Evolutionary conservation across 2,797 vertebrate genomes (phyloP).

Genomic region (Rhinichthys osculus): DNA sequence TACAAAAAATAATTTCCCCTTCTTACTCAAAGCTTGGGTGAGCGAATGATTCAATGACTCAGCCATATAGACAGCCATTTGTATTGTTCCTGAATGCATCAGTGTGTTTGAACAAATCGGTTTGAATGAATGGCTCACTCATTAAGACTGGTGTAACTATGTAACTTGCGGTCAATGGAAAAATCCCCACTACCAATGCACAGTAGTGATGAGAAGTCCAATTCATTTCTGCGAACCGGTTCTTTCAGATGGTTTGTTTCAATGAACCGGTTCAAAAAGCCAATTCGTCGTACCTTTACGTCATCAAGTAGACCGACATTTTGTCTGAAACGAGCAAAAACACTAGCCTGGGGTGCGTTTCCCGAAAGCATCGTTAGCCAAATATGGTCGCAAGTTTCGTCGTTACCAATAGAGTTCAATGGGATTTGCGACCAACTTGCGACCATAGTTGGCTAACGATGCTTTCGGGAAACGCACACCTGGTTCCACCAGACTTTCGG

Average conservation of each 20-base stretch:
- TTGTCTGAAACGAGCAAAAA: too few species aligned
- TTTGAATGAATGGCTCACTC: neutral
- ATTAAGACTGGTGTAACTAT: neutral
- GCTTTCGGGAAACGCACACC: too few species aligned
- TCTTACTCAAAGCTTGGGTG: neutral
- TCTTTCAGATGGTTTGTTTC: neutral
- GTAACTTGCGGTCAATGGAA: neutral
- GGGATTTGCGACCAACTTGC: too few species aligned
- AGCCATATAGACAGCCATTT: neutral
- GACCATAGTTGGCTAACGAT: too few species aligned
- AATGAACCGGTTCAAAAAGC: neutral
- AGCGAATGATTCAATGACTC: neutral
- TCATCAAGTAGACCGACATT: neutral
- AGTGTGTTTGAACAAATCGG: neutral
- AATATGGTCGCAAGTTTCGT: too few species aligned
- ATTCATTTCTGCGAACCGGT: neutral
- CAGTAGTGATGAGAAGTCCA: neutral
- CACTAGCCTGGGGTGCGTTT: too few species aligned
- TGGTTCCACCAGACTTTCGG: too few species aligned
- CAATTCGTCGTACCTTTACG: neutral
- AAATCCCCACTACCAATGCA: neutral
- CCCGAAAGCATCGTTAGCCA: too few species aligned
- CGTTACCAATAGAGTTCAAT: too few species aligned
- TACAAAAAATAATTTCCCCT: neutral
- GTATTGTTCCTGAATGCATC: neutral